phyloP scores from a whole-genome alignment of 2,888 invertebrate genomes.

The Chaetoderma sp. region DNA sequence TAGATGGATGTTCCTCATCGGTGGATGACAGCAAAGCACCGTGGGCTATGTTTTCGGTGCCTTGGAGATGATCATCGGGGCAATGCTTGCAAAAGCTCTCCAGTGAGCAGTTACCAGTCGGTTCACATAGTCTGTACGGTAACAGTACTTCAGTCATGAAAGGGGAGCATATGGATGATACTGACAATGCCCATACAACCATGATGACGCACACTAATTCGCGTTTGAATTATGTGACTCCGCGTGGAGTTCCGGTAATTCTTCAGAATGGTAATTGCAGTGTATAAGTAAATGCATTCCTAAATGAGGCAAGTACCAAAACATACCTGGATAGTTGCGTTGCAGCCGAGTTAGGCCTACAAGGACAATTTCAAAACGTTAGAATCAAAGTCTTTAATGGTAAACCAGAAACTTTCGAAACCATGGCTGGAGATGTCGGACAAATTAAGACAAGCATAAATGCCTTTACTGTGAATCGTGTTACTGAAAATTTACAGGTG shows the following conservation, averaged over 20 bases:
- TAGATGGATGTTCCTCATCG: too few relatives aligned
- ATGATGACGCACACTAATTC: too few relatives aligned
- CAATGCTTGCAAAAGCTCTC: too few relatives aligned
- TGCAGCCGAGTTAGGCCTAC: too few relatives aligned
- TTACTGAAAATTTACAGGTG: too few relatives aligned
- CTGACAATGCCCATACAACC: not conserved
- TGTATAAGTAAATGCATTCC: constrained; percentile 1
- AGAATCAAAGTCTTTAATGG: constrained; percentile 17
- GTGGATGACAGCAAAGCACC: constrained; percentile 18
- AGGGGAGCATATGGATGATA: not conserved
- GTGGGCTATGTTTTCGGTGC: constrained; percentile 16
- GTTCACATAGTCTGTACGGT: too few relatives aligned
- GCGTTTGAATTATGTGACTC: too few relatives aligned
- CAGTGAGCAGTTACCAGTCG: not conserved
- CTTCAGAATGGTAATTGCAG: not conserved
- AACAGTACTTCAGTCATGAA: too few relatives aligned
- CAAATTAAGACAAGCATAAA: not conserved
- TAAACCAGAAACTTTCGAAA: constrained; percentile 5
- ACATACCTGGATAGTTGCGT: constrained; percentile 12
- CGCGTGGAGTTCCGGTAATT: too few relatives aligned
- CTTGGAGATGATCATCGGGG: too few relatives aligned
- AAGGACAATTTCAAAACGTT: too few relatives aligned
- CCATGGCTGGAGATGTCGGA: constrained; percentile 22
- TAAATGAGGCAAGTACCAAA: constrained; percentile 14
- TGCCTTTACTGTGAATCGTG: too few relatives aligned